Base-by-base conservation (phyloP, 2,113 vertebrate genomes). In the Megaceryle torquata region DNA sequence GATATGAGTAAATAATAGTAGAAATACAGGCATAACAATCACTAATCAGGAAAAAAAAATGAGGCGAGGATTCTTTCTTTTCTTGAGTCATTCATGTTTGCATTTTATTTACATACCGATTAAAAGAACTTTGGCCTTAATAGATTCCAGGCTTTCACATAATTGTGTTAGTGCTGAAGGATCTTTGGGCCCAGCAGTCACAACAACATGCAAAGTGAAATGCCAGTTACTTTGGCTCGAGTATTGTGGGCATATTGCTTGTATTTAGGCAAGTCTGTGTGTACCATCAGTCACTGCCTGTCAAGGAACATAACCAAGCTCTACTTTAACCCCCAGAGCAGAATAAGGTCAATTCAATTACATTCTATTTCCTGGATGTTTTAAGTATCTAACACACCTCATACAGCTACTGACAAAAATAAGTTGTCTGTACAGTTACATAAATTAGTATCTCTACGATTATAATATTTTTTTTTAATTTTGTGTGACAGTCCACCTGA, bases 261-360 rank as follows among this genome's bases (percentile, higher is more conserved):
- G n/a, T 43, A 87, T 67, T 91, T 13, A 72, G 72, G 78, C 82
- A 96, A 79, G 67, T 19, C 37, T 37, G 44, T 1, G 0, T 18
- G 22, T 50, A 77, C 46, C 54, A 50, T 87, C 83, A 91, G 54
- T 72, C 88, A 94, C n/a, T 1, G 0, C 65, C 86, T 93, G 86
- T 20, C 95, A 91, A 60, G 29, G 50, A 3, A 64, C 4, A 3
- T 37, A 92, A 48, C 35, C n/a, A n/a, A 0, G 72, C 65, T 76
- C 86, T 57, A 6, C 44, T 79, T 59, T 11, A 91, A 61, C 25
- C 41, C 76, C 22, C 0, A 0, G 14, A 61, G 61, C 8, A 92
- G 54, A 78, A 82, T 84, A 63, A 96, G 61, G 92, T 89, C 77
- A 85, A 82, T 81, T 79, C 83, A 85, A 92, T 92, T 80, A 88